These are phyloP conservation scores for Sclerodermus sp. DNA, from an alignment of 2,888 invertebrate species.

Conservation along the genomic window DNA sequence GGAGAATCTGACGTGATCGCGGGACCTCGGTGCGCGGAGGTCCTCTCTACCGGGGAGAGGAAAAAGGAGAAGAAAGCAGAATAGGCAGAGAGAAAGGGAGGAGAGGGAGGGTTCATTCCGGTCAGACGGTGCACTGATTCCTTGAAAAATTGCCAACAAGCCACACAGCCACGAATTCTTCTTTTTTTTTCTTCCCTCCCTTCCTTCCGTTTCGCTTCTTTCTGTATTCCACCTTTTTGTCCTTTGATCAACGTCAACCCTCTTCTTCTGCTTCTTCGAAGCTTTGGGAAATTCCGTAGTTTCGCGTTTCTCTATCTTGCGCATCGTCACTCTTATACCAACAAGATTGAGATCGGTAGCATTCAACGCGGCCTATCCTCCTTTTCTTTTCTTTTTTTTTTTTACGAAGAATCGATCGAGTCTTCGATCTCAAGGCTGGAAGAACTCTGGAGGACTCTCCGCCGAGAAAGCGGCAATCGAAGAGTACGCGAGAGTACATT, in stretches of 20 bases:
- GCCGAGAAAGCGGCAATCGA: too few species aligned
- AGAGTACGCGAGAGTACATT: too few species aligned
- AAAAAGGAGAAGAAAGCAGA: slow-evolving; percentile 7
- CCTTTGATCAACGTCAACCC: background rate
- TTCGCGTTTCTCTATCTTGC: background rate
- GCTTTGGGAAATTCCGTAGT: background rate
- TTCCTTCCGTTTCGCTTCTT: slow-evolving; percentile 5
- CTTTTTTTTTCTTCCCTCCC: slow-evolving; percentile 11
- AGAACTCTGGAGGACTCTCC: too few species aligned
- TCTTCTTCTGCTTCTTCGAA: background rate
- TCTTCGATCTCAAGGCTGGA: too few species aligned
- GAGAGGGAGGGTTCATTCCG: slow-evolving; percentile 37
- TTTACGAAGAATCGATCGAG: too few species aligned
- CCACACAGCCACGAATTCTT: slow-evolving; percentile 16
- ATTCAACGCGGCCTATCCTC: too few species aligned
- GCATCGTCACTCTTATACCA: background rate
- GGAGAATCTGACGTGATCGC: slow-evolving; percentile 19
- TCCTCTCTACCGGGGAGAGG: slow-evolving; percentile 11
- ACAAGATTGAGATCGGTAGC: too few species aligned
- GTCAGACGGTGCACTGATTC: slow-evolving; percentile 47
- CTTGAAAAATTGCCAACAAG: slow-evolving; percentile 51
- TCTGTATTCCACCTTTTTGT: background rate
- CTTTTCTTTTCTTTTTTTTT: too few species aligned
- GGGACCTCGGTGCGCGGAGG: slow-evolving; percentile 15
- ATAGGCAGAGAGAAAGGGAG: slow-evolving; percentile 5